These are phyloP conservation scores for Cavia aperea DNA, from an alignment of 2,113 vertebrate species.

Conservation along the genomic window DNA sequence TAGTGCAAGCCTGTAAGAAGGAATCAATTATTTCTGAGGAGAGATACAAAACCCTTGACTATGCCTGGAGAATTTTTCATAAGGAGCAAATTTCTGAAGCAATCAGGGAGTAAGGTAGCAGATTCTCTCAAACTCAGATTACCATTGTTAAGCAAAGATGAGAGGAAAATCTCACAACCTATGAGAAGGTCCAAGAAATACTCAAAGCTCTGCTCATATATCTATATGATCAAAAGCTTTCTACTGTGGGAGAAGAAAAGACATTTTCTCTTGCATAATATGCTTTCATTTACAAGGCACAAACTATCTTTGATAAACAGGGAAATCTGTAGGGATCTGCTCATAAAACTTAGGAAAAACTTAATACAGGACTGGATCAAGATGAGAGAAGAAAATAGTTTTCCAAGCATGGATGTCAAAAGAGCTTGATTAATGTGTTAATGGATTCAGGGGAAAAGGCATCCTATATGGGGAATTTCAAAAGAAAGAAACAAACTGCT, in stretches of 20 bases:
- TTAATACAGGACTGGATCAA: fast-evolving
- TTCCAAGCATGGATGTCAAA: background rate
- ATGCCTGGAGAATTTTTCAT: background rate
- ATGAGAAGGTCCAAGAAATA: no score
- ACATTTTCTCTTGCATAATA: background rate
- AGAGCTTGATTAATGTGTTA: background rate
- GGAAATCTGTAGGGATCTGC: no score
- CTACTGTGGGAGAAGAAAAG: background rate
- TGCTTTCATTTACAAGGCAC: fast-evolving
- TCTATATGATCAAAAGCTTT: background rate
- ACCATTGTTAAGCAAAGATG: background rate
- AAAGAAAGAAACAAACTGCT: background rate
- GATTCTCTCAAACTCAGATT: background rate
- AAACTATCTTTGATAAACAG: fast-evolving
- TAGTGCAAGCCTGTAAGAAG: background rate
- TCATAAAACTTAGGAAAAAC: fast-evolving
- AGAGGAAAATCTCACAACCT: background rate
- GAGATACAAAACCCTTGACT: background rate
- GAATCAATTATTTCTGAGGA: background rate
- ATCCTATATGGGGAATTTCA: background rate
- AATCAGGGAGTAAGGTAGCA: background rate
- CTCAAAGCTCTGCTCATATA: fast-evolving
- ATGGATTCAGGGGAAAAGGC: background rate
- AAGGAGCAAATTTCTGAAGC: background rate
- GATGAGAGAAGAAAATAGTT: fast-evolving